Percentiles rank a stretch among this genome's conserved stretches.
Conservation (phyloP, 1,140 invertebrate species). For the Drosophila jambulina region DNA sequence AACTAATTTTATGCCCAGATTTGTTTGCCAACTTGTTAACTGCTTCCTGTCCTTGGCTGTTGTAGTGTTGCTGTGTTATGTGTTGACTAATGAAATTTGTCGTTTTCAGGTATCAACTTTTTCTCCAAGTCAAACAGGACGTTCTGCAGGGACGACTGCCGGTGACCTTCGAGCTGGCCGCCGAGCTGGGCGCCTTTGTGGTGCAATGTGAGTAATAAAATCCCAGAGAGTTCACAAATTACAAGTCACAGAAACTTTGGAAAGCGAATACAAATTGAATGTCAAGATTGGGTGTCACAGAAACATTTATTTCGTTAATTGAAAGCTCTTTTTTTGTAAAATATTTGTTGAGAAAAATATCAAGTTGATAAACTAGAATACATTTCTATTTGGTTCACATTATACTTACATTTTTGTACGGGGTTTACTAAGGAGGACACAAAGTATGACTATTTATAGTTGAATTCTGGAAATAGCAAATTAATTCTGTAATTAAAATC, state of each 20-base stretch:
- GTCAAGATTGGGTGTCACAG: not conserved
- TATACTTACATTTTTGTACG: not conserved
- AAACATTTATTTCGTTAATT: constrained; percentile 1
- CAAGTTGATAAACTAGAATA: not conserved
- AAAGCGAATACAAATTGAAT: constrained; percentile 3
- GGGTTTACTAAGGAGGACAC: no score
- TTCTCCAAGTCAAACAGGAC: constrained; percentile 97
- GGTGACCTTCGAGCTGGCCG: constrained; percentile 94
- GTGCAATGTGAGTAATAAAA: constrained; percentile 95
- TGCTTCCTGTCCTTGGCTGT: constrained; percentile 26
- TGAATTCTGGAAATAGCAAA: not conserved
- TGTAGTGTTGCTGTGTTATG: constrained; percentile 13
- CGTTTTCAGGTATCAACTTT: constrained; percentile 95
- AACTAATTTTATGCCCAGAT: constrained; percentile 72
- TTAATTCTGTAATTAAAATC: not conserved
- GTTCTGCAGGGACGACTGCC: constrained; percentile 95
- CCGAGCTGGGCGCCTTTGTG: constrained; percentile 96
- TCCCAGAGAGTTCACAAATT: not conserved
- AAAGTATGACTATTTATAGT: not conserved
- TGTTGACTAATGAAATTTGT: constrained; percentile 65
- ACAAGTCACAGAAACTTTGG: not conserved
- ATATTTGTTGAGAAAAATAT: not conserved
- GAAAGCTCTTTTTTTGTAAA: not conserved
- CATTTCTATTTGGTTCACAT: not conserved
- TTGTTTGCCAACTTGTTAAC: constrained; percentile 73